Base-by-base conservation (phyloP, 2,797 vertebrate genomes). In the Betta splendens region DNA sequence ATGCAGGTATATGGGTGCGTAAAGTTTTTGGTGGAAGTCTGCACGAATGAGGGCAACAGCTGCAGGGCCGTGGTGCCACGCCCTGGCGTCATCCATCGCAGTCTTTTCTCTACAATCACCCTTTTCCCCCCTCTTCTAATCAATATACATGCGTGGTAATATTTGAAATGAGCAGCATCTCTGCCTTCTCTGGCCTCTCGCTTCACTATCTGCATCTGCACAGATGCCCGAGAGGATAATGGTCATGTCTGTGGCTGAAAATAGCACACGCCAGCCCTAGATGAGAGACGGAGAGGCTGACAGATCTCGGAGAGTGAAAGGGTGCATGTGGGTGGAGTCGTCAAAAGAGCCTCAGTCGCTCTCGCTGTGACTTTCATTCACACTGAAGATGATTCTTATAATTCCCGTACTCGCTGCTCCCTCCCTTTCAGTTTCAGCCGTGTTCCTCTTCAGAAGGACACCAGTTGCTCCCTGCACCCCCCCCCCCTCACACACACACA, bases 341-440 rank as follows among this genome's bases (percentile, higher is more conserved):
- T 53, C 40, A 15, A 7, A 56, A 26, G 55, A 50, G 53, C 61
- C 25, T 72, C 56, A 31, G 63, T 21, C 35, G 5, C 42, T 35
- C 56, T 71, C 32, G 2, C 56, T 75, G 60, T 69, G 71, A 80
- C 71, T 85, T 86, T 84, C 66, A 77, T 80, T 85, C 72, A 79
- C 70, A 61, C 56, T 61, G 49, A 73, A 69, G 67, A 71, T 59
- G 43, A 72, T 54, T 58, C 69, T 59, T 51, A 51, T 72, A 46
- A 60, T 75, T 80, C 79, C 54, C 55, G n/a, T 47, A 58, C 62
- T 52, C 25, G 11, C 26, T 42, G 72, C 69, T 50, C 59, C 65
- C 62, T 68, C 47, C 18, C 33, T 47, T 53, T 65, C 44, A 35
- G 37, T 60, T 47, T 61, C 42, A 5, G 9, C 53, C 38, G 13